Evolutionary conservation across 64 coral and sea anemone genomes (phyloP).

Genomic region (Actinia equina): DNA sequence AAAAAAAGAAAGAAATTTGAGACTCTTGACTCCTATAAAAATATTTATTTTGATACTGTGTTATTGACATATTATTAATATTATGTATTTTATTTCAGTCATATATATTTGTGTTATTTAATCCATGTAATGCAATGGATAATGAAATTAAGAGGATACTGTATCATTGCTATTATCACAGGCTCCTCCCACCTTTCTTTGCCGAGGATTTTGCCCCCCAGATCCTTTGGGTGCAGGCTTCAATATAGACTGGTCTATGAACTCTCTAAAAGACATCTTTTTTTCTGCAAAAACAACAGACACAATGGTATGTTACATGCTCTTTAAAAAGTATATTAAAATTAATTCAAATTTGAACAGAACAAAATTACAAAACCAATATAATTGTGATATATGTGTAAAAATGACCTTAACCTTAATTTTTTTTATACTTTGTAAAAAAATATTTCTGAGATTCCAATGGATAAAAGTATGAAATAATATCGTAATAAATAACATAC

Average conservation of each 20-base stretch:
- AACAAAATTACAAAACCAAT: too few relatives aligned
- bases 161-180: constrained; percentile 19
- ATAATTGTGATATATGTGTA: too few relatives aligned
- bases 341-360: not conserved
- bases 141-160: not conserved
- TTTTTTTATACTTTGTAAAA: too few relatives aligned
- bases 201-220: constrained; percentile 92
- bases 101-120: not conserved
- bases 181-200: constrained; percentile 92
- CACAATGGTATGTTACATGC: not conserved
- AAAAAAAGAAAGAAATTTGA: too few relatives aligned
- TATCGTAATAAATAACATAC: too few relatives aligned
- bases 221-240: constrained; percentile 98
- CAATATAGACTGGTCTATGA: constrained; percentile 88
- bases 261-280: constrained; percentile 68
- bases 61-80: too few relatives aligned
- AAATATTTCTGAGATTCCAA: too few relatives aligned
- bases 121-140: not conserved
- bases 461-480: too few relatives aligned
- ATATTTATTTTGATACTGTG: too few relatives aligned
- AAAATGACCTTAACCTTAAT: too few relatives aligned
- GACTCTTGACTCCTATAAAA: too few relatives aligned
- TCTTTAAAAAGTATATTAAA: not conserved
- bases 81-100: too few relatives aligned
- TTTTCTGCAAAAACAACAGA: constrained; percentile 1